Base-by-base conservation (phyloP, 2,888 invertebrate species). In the Drosophila subsilvestris region DNA sequence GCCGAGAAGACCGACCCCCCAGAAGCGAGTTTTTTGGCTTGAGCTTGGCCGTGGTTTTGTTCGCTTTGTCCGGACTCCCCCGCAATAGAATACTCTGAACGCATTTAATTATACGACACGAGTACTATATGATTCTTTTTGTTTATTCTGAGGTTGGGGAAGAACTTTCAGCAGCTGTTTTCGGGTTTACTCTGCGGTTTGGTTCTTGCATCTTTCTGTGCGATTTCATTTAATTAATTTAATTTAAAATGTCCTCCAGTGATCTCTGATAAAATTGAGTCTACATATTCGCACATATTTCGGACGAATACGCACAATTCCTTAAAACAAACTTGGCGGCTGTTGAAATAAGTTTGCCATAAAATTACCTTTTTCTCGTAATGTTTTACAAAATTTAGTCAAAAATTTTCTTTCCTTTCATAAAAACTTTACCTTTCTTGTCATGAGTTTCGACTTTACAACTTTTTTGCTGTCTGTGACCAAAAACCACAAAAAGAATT, bases 41-140 rank as follows among this genome's bases (percentile, higher is more conserved):
- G 56, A 32, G 32, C 32, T 12, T 12, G 37, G 37, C 37, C 37
- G 14, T 37, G 37, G 14, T 37, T 14, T 37, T 14, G 14, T 14
- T 7, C 14, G 14, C 37, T 27, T 17, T 44, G 53, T 45, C n/a
- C 58, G 29, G 17, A 47, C 54, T 45, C 32, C 25, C 44, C 49
- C 56, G 73, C 27, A 57, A 63, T 54, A 10, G 37, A 73, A 63
- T 63, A 53, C 63, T 53, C 63, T n/a, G 42, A 49, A 48, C 32
- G 48, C 45, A 73, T 72, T 71, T 72, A 72, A 72, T 71, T 72
- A 71, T 63, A 72, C 51, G 63, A 53, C 14, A 3, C 32, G 37
- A 37, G 37, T 14, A 12, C 32, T 32, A 4, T 32, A 12, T 1
- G 10, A 4, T 32, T 37, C 6, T 32, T 37, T 50, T 69, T 58